Percentiles rank a stretch among this genome's conserved stretches.
phyloP scores from a whole-genome alignment of 2,797 vertebrate genomes.

The Phataginus tetradactyla region DNA sequence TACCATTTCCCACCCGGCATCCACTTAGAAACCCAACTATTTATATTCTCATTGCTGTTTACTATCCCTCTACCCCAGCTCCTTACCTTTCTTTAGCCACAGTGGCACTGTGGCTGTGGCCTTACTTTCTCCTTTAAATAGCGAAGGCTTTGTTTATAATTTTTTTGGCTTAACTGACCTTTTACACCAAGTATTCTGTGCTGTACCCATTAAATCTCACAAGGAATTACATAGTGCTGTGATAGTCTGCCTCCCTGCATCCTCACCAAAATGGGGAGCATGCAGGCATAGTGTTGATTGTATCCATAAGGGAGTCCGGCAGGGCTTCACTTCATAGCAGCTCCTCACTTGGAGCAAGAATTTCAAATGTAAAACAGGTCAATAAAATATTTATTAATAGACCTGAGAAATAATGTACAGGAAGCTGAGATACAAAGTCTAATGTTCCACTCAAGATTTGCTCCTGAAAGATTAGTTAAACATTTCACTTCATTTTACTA shows the following conservation, averaged over 20 bases:
- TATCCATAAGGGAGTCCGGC: not conserved
- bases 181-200: not conserved
- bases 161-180: not conserved
- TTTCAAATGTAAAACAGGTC: not conserved
- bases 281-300: not conserved
- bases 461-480: not conserved
- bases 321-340: not conserved
- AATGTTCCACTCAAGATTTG: not conserved
- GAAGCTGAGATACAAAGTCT: not conserved
- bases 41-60: not conserved
- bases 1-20: not conserved
- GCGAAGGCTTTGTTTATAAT: not conserved
- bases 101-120: not conserved
- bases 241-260: not conserved
- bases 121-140: constrained; percentile 16
- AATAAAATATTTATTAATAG: not conserved
- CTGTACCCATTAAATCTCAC: not conserved
- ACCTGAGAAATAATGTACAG: not conserved
- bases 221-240: not conserved
- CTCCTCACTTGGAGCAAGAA: not conserved
- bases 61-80: not conserved
- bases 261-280: not conserved
- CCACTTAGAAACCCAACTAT: not conserved
- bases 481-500: not conserved
- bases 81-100: not conserved